These are phyloP conservation scores for Lepidothrix coronata DNA, from an alignment of 2,113 vertebrate genomes.

Conservation along the genomic window DNA sequence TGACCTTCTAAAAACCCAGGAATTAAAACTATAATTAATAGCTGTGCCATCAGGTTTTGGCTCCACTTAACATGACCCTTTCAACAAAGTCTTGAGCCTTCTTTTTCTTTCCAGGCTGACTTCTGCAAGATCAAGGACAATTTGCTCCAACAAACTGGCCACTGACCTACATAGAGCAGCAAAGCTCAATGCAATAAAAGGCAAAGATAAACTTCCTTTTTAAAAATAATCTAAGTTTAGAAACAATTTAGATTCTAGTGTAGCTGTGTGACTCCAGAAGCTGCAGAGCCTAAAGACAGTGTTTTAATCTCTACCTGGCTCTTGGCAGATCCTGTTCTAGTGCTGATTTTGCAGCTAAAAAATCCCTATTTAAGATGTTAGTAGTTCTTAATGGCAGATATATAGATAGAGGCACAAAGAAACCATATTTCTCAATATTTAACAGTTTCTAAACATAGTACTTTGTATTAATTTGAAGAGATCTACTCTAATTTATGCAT, in stretches of 20 bases:
- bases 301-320: not conserved
- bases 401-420: not conserved
- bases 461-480: not conserved
- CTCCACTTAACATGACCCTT: not conserved
- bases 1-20: not conserved
- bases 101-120: not conserved
- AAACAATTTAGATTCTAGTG: constrained; percentile 4
- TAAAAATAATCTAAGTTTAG: constrained; percentile 22
- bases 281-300: not conserved
- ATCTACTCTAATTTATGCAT: not conserved
- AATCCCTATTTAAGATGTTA: not conserved
- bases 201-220: not conserved
- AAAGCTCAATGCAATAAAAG: not conserved
- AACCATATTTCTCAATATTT: not conserved
- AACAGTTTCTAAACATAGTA: not conserved
- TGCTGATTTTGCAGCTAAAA: not conserved
- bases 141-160: not conserved
- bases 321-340: not conserved
- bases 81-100: not conserved
- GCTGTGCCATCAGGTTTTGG: not conserved
- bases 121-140: not conserved
- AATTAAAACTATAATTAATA: constrained; percentile 10
- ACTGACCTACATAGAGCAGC: constrained; percentile 15
- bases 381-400: not conserved
- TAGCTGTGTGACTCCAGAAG: not conserved